Conservation (phyloP, 2,113 vertebrate genomes). For the Tragelaphus scriptus region DNA sequence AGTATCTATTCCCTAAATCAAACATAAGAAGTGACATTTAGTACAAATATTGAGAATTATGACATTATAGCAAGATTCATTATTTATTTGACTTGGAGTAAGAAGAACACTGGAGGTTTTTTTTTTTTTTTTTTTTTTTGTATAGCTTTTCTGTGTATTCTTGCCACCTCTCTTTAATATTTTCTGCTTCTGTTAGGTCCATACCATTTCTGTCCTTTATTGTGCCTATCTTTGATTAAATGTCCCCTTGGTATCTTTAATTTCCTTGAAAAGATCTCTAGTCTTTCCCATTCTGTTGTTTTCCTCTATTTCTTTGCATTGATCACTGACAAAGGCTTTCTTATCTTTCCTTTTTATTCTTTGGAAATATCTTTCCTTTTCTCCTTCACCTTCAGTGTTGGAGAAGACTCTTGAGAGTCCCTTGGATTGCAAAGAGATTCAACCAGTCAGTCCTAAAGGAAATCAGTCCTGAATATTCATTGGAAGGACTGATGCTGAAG, state of each 20-base stretch:
- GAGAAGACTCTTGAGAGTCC: not conserved
- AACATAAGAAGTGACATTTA: not conserved
- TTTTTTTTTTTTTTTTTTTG: too few relatives aligned
- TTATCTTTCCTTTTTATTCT: not conserved
- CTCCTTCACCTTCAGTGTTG: not conserved
- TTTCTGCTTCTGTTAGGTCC: not conserved
- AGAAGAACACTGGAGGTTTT: too few relatives aligned
- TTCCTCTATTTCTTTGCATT: not conserved
- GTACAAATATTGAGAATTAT: not conserved
- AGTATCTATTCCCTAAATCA: not conserved
- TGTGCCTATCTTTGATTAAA: not conserved
- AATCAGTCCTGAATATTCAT: not conserved
- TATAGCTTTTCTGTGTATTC: not conserved
- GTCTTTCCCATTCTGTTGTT: not conserved
- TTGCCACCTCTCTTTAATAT: not conserved
- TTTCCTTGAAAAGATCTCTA: not conserved
- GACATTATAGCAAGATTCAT: not conserved
- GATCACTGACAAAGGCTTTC: not conserved
- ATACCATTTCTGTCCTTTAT: not conserved
- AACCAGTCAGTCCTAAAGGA: not conserved
- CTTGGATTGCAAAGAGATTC: not conserved
- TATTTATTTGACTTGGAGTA: not conserved
- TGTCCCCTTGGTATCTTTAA: not conserved
- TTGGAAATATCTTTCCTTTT: not conserved
- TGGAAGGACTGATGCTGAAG: not conserved